Evolutionary conservation across 2,113 vertebrate genomes (phyloP).

Genomic region (Atherinomorus stipes): DNA sequence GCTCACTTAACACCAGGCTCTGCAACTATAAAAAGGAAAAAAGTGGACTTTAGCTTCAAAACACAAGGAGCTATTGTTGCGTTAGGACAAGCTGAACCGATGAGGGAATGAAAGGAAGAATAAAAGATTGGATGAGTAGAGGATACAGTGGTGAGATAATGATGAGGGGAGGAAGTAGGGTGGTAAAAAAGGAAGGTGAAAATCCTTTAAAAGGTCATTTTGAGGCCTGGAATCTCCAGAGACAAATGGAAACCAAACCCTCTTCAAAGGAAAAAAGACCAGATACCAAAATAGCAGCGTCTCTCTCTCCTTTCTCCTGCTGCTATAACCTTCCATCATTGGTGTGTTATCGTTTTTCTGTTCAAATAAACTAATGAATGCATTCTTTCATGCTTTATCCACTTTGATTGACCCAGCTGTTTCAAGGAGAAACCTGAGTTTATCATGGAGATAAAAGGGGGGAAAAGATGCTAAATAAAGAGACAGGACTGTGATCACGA

Average conservation of each 20-base stretch:
- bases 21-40: not conserved
- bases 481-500: no score
- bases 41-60: no score
- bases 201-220: slow-evolving; percentile 46
- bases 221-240: slow-evolving; percentile 21
- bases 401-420: no score
- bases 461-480: no score
- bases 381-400: slow-evolving; percentile 15
- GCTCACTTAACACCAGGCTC: slow-evolving; percentile 3
- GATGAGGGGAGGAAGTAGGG: slow-evolving; percentile 3
- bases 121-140: not conserved
- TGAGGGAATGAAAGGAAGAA: not conserved
- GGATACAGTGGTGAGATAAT: slow-evolving; percentile 5
- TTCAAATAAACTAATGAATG: slow-evolving; percentile 26
- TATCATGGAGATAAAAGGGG: no score
- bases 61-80: not conserved
- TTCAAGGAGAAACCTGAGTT: no score
- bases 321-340: slow-evolving; percentile 18
- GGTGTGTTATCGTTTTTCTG: slow-evolving; percentile 15
- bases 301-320: no score
- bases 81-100: not conserved
- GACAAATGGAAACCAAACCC: slow-evolving; percentile 21
- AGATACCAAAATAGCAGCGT: no score
- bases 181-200: not conserved
- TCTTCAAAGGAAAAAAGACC: slow-evolving; percentile 36